Conservation (phyloP, 2,113 vertebrate species). For the Corvus moneduloides region DNA sequence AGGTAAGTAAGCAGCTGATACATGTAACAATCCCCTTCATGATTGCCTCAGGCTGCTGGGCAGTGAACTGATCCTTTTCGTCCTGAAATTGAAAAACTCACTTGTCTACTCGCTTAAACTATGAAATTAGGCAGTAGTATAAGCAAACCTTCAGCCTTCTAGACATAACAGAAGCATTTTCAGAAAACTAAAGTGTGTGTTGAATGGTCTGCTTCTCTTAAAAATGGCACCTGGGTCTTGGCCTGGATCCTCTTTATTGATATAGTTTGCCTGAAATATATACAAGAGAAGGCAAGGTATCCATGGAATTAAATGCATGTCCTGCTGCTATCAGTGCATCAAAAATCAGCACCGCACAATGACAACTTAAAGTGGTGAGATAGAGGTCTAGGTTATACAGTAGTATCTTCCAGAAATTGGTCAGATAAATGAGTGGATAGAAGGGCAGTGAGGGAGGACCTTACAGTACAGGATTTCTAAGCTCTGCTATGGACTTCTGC, state of each 20-base stretch:
- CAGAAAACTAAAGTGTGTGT: not conserved
- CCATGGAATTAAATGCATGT: not conserved
- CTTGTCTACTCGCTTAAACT: not conserved
- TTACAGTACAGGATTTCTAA: not conserved
- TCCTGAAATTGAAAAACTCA: not conserved
- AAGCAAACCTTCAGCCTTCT: not conserved
- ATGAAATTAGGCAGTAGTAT: not conserved
- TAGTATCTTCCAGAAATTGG: not conserved
- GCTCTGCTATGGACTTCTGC: not conserved
- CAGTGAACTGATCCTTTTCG: not conserved
- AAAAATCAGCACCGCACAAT: not conserved
- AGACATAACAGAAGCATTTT: not conserved
- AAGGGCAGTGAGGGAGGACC: not conserved
- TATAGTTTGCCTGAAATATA: not conserved
- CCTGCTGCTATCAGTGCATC: not conserved
- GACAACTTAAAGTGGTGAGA: not conserved
- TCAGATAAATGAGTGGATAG: not conserved
- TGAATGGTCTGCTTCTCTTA: not conserved
- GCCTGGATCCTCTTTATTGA: not conserved
- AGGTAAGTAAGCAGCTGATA: not conserved
- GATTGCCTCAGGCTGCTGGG: not conserved
- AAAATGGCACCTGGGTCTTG: not conserved
- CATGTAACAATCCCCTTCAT: fast-evolving
- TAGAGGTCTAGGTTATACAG: not conserved
- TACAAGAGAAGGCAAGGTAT: not conserved